Evolutionary conservation across 2,113 vertebrate genomes (phyloP).

Genomic region (Xiphophorus couchianus): DNA sequence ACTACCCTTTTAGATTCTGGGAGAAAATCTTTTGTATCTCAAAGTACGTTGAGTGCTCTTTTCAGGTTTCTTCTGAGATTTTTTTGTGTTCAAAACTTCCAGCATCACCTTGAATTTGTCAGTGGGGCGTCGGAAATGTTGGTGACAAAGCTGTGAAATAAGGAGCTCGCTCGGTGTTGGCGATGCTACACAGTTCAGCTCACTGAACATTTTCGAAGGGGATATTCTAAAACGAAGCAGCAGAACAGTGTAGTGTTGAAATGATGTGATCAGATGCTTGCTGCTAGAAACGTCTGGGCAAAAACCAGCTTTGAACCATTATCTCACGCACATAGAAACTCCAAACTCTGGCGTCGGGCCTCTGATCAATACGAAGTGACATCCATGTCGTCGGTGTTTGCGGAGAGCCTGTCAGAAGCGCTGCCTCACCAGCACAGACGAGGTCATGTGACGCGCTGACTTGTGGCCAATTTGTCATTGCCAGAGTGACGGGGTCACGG

Average conservation of each 20-base stretch:
- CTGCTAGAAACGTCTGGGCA: background rate
- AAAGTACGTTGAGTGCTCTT: background rate
- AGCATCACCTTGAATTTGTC: background rate
- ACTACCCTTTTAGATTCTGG: background rate
- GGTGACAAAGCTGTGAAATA: no score
- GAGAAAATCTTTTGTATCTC: background rate
- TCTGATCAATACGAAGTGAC: conserved; percentile 59
- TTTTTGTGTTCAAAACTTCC: background rate
- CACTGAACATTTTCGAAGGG: no score
- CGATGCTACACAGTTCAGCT: no score
- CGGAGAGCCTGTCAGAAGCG: conserved; percentile 42
- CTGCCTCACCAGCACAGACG: conserved; percentile 16
- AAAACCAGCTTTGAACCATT: background rate
- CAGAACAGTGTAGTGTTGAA: background rate
- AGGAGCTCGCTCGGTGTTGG: no score
- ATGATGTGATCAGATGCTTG: background rate
- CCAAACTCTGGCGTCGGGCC: conserved; percentile 51
- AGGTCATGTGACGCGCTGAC: conserved; percentile 47
- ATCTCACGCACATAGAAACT: conserved; percentile 7
- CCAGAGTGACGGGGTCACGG: conserved; percentile 46
- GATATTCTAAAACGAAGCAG: background rate
- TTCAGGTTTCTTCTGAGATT: background rate
- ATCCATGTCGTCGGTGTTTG: conserved; percentile 43
- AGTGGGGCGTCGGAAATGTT: background rate
- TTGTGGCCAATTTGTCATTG: conserved; percentile 49